Percentiles rank a stretch among this genome's conserved stretches.
Evolutionary conservation across 2,888 invertebrate species (phyloP).

Genomic region (Ectemnius cavifrons): DNA sequence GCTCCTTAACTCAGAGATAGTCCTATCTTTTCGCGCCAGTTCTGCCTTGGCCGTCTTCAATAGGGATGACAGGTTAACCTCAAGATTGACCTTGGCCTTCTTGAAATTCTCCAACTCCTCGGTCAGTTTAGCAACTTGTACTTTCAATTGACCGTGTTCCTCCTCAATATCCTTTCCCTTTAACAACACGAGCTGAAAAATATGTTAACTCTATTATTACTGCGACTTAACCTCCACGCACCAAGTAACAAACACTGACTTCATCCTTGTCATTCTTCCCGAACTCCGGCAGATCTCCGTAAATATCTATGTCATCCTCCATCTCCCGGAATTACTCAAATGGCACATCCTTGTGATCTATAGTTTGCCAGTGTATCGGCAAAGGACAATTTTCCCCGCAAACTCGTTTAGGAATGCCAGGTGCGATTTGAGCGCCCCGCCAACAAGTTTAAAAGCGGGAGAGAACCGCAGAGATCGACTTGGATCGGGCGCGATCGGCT

Average conservation of each 20-base stretch:
- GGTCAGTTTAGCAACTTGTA: constrained; percentile 60
- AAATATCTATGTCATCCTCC: constrained; percentile 75
- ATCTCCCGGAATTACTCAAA: constrained; percentile 34
- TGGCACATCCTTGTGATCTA: background rate
- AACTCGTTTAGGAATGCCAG: background rate
- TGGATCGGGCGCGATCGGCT: background rate
- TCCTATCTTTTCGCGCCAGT: constrained; percentile 78
- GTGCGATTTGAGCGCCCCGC: background rate
- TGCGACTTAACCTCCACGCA: no score
- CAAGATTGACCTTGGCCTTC: constrained; percentile 71
- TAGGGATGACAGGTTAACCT: constrained; percentile 78
- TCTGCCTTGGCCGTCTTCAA: constrained; percentile 79
- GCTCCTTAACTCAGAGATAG: constrained; percentile 76
- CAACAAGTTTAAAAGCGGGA: background rate
- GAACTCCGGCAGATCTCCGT: constrained; percentile 74
- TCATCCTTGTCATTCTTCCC: constrained; percentile 5
- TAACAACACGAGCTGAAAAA: constrained; percentile 12
- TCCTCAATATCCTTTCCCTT: constrained; percentile 55
- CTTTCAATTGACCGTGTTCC: constrained; percentile 65
- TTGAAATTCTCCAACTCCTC: constrained; percentile 62
- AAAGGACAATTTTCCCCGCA: background rate
- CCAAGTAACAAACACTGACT: no score
- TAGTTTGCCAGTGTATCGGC: background rate
- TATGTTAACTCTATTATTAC: no score
- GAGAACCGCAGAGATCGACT: background rate